Evolutionary conservation across 2,797 vertebrate genomes (phyloP).

Genomic region (Lepilemur ruficaudatus): DNA sequence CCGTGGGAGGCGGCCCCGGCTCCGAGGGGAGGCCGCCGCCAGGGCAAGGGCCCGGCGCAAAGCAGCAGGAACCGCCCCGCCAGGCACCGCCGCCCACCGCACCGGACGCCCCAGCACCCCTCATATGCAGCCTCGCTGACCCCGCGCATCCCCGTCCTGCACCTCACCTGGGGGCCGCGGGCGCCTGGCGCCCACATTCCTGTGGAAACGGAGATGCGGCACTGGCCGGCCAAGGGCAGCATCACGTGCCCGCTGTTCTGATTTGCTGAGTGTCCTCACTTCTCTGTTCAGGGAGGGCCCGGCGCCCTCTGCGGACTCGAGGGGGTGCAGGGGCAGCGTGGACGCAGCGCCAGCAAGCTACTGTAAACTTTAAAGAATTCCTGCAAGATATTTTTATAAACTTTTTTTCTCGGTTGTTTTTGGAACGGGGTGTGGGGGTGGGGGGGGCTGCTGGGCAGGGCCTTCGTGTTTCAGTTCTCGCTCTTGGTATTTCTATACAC

Average conservation of each 20-base stretch:
- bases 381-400: constrained; percentile 90
- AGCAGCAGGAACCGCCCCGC: background rate
- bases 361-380: constrained; percentile 89
- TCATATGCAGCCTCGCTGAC: background rate
- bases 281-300: constrained; percentile 81
- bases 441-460: constrained; percentile 78
- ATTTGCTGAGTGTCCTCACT: constrained; percentile 77
- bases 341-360: constrained; percentile 82
- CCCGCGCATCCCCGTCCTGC: background rate
- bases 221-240: constrained; percentile 83
- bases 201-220: background rate
- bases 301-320: constrained; percentile 31
- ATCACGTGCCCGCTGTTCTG: constrained; percentile 84
- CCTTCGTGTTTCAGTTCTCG: constrained; percentile 89
- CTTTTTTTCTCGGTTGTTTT: constrained; percentile 80
- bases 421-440: constrained; percentile 75
- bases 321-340: constrained; percentile 38
- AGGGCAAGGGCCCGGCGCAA: background rate
- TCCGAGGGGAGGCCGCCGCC: background rate
- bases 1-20: constrained; percentile 13
- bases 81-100: background rate
- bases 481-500: constrained; percentile 91
- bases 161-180: background rate
- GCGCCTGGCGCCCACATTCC: background rate
- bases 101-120: constrained; percentile 66